A percentile compares a stretch with the other conserved stretches of the same genome.
Conservation (phyloP, 2,113 vertebrate species). For the Oryzias curvinotus region DNA sequence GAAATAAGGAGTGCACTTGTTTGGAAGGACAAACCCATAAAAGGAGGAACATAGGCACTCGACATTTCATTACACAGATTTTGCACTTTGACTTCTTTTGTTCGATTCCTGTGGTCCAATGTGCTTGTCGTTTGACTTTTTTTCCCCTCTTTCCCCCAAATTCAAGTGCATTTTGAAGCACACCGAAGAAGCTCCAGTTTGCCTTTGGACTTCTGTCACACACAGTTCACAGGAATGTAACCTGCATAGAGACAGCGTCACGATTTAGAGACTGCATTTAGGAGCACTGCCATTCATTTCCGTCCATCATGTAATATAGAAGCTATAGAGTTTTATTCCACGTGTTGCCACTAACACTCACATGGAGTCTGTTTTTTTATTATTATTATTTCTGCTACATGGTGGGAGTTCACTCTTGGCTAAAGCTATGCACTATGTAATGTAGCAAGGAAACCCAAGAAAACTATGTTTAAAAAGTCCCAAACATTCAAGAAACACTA, state of each 20-base stretch:
- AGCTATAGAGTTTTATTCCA: conserved; percentile 25
- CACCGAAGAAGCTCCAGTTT: conserved; percentile 40
- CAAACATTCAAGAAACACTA: not conserved
- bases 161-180: conserved; percentile 47
- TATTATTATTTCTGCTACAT: conserved; percentile 13
- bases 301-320: conserved; percentile 57
- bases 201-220: conserved; percentile 56
- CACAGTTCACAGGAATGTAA: conserved; percentile 55
- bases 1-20: conserved; percentile 49
- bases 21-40: conserved; percentile 38
- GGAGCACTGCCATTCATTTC: conserved; percentile 44
- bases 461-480: conserved; percentile 3
- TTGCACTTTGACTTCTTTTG: conserved; percentile 67
- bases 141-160: conserved; percentile 41
- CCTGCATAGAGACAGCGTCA: conserved; percentile 3
- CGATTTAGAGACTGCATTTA: conserved; percentile 26
- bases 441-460: conserved; percentile 39
- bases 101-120: conserved; percentile 59
- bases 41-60: conserved; percentile 38
- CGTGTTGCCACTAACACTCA: conserved; percentile 28
- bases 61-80: conserved; percentile 61
- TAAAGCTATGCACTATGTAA: conserved; percentile 56
- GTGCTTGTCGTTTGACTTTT: conserved; percentile 47
- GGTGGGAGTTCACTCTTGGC: conserved; percentile 25
- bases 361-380: conserved; percentile 21